phyloP scores from a whole-genome alignment of 2,797 vertebrate species.

The Scleropages formosus region DNA sequence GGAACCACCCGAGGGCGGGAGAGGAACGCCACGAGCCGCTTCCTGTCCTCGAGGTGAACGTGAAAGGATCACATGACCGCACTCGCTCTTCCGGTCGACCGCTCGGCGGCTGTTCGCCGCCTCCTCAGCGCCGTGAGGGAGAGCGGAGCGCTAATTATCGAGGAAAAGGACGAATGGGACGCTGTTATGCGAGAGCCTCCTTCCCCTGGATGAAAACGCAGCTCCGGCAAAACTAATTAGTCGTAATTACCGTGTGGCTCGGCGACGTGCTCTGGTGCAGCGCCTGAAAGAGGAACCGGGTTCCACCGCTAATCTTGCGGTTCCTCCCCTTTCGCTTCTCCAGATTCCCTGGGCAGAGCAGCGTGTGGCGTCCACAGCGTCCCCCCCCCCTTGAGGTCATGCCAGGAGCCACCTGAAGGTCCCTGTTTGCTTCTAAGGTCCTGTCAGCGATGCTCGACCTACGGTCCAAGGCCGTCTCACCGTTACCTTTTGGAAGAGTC shows the following conservation, averaged over 20 bases:
- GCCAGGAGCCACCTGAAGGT: not conserved
- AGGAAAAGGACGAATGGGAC: conserved; percentile 53
- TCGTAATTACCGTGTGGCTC: conserved; percentile 59
- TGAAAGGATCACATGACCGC: conserved; percentile 15
- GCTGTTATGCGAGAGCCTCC: conserved; percentile 62
- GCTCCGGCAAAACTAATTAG: conserved; percentile 64
- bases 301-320: conserved; percentile 56
- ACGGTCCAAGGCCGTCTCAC: no score
- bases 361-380: conserved; percentile 39
- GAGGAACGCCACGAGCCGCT: conserved; percentile 17
- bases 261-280: conserved; percentile 37
- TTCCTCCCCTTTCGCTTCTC: conserved; percentile 45
- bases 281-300: conserved; percentile 61
- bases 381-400: no score
- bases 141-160: conserved; percentile 54
- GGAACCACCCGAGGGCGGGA: not conserved
- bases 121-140: no score
- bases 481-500: no score
- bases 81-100: conserved; percentile 5
- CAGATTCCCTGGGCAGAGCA: conserved; percentile 37
- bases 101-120: no score
- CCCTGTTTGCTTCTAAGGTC: no score
- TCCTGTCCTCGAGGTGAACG: conserved; percentile 12
- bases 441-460: no score
- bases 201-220: conserved; percentile 50